Evolutionary conservation across 2,113 vertebrate genomes (phyloP).

Genomic region (Pelusios castaneus): DNA sequence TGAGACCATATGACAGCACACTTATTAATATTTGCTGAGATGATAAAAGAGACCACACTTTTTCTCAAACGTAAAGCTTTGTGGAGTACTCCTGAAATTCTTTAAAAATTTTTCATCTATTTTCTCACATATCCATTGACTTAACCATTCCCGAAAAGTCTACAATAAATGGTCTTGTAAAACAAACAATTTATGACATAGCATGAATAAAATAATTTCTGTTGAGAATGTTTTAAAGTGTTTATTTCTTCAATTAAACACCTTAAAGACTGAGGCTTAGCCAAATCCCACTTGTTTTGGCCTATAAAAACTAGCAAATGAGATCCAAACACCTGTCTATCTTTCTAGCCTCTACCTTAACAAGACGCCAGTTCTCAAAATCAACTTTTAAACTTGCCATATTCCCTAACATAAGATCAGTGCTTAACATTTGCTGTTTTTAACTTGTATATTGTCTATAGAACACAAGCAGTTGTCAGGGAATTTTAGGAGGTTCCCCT

Average conservation of each 20-base stretch:
- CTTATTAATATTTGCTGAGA: not conserved
- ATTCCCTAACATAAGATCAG: not conserved
- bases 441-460: not conserved
- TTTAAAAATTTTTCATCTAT: accelerated
- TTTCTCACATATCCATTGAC: not conserved
- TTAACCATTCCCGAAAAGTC: not conserved
- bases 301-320: not conserved
- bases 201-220: not conserved
- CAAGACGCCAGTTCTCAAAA: not conserved
- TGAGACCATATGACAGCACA: not conserved
- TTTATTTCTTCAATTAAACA: not conserved
- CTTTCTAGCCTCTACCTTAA: not conserved
- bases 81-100: not conserved
- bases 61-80: not conserved
- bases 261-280: not conserved
- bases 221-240: not conserved
- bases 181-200: not conserved
- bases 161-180: not conserved
- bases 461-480: not conserved
- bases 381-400: not conserved
- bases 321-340: not conserved
- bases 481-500: no score
- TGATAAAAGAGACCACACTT: not conserved
- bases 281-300: not conserved
- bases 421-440: not conserved